These are phyloP conservation scores for Ceratothoa steindachneri DNA, from an alignment of 2,888 invertebrate genomes.

Conservation along the genomic window DNA sequence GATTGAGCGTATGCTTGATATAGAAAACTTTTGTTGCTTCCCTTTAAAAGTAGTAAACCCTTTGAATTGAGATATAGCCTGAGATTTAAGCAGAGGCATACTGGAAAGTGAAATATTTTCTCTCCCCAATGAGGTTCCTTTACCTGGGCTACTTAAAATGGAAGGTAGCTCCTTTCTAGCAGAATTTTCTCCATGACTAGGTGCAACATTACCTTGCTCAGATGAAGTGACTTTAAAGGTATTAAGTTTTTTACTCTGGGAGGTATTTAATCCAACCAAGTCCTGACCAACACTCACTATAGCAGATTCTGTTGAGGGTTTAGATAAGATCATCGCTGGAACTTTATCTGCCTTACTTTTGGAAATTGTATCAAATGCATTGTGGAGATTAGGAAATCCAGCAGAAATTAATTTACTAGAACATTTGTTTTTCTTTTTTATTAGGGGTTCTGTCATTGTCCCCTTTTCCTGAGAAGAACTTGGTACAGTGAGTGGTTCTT, in stretches of 20 bases:
- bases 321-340: background rate
- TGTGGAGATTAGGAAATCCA: background rate
- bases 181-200: background rate
- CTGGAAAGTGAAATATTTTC: too few species aligned
- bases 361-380: background rate
- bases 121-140: background rate
- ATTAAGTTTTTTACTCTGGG: background rate
- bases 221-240: too few species aligned
- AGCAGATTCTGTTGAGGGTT: background rate
- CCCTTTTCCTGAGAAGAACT: slow-evolving; percentile 1
- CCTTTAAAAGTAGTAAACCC: background rate
- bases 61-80: too few species aligned
- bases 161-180: background rate
- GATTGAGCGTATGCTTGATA: too few species aligned
- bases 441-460: background rate
- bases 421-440: background rate
- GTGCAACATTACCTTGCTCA: too few species aligned
- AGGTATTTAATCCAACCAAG: background rate
- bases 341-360: slow-evolving; percentile 1
- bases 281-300: background rate
- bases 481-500: background rate
- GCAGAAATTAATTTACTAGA: background rate
- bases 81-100: too few species aligned
- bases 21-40: too few species aligned
- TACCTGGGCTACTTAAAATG: background rate